A percentile compares a stretch with the other conserved stretches of the same genome.
phyloP scores from a whole-genome alignment of 2,888 invertebrate species.

The Drosophila bunnanda region DNA sequence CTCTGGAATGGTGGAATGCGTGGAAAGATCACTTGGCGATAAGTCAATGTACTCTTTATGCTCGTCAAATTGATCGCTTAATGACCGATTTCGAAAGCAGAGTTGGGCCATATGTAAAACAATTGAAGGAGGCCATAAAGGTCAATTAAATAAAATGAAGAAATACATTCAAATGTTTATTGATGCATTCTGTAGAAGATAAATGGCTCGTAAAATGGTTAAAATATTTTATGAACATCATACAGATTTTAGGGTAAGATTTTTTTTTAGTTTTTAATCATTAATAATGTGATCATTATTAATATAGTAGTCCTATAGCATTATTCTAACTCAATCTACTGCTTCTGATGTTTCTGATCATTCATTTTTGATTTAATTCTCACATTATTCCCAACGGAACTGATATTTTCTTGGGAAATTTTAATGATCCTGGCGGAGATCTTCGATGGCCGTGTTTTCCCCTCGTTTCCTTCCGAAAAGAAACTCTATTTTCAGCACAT shows the following conservation, averaged over 20 bases:
- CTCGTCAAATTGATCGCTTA: constrained; percentile 17
- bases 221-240: constrained; percentile 4
- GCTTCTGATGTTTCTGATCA: not conserved
- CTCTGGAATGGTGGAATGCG: not conserved
- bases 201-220: constrained; percentile 5
- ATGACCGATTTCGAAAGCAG: constrained; percentile 18
- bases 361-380: not conserved
- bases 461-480: constrained; percentile 9
- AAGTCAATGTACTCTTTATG: constrained; percentile 29
- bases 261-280: not conserved
- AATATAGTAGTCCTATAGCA: too few species aligned
- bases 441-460: constrained; percentile 2
- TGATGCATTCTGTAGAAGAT: constrained; percentile 10
- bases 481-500: constrained; percentile 19
- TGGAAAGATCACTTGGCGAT: constrained; percentile 1
- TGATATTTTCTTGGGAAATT: not conserved
- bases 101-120: constrained; percentile 1
- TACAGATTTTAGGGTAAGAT: not conserved
- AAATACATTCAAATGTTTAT: constrained; percentile 3
- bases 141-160: constrained; percentile 21
- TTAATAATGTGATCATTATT: not conserved
- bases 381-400: too few species aligned
- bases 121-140: constrained; percentile 8
- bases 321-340: too few species aligned
- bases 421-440: constrained; percentile 8